Evolutionary conservation across 1,140 invertebrate species (phyloP), one percentile per base, ranked within the genome.

Genomic region (Calycopis cecrops): DNA sequence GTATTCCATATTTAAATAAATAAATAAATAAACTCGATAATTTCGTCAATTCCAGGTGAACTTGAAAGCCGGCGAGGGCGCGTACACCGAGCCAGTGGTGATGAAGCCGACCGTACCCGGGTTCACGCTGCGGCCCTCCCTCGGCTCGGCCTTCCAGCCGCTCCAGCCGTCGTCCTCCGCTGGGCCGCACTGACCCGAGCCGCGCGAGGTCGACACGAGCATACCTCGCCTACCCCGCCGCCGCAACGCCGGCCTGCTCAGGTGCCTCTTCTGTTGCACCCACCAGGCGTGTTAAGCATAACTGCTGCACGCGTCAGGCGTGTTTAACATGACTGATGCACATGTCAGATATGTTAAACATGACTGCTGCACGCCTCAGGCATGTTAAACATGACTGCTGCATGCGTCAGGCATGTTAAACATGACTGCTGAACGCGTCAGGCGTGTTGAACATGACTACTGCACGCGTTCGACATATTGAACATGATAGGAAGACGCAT

Each of bases 141-240:
- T 92, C 59, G 92, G 94, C 59, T 95, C 94, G 40, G 94, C 94
- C 59, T 96, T 96, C 88, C 91, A 94, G 81, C 92, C 93, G 62
- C 88, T 95, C 59, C 91, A 92, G 75, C 91, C 92, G 59, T 84
- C 85, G 14, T 61, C 69, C 28, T 49, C 67, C 28, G 21, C 65
- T 12, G 65, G 67, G 62, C 76, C 88, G 57, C 86, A 88, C 73
- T 85, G 85, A 82, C 85, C 68, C 59, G 11, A 47, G 37, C 62
- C 48, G 35, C 62, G 28, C 38, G 11, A 14, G 16, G 17, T 14
- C 16, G 21, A 28, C 21, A 28, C 48, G 21, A 11, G 48, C 47
- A n/a, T 28, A n/a, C 28, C 28, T 9, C 18, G 21, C 48, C 34
- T 10, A 6, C 38, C n/a, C 48, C 53, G 12, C 55, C 21, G 21